Evolutionary conservation across 2,888 invertebrate species (phyloP).

Genomic region (Xanthia icteritia): DNA sequence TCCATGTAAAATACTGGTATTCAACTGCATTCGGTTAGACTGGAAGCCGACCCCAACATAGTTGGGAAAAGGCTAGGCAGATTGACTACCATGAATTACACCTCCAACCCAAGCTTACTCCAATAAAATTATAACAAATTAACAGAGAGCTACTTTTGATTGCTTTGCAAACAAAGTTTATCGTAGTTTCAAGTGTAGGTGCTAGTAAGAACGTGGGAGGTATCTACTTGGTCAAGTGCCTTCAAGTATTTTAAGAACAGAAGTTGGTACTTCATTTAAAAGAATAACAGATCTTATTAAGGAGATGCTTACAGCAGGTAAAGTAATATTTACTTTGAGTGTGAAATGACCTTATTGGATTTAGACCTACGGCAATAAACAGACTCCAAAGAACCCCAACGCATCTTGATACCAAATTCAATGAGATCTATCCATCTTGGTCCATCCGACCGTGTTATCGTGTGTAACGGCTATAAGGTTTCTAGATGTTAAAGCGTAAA

Average conservation of each 20-base stretch:
- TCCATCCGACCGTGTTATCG: not conserved
- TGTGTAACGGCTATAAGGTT: not conserved
- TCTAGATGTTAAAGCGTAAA: not conserved
- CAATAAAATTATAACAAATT: slow-evolving; percentile 39
- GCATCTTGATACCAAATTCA: not conserved
- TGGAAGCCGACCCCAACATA: too few relatives aligned
- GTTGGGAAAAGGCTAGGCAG: too few relatives aligned
- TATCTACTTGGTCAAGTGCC: slow-evolving; percentile 31
- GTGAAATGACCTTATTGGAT: not conserved
- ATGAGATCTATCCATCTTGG: not conserved
- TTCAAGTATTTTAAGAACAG: slow-evolving; percentile 11
- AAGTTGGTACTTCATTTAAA: slow-evolving; percentile 32
- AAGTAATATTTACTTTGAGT: not conserved
- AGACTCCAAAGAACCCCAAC: not conserved
- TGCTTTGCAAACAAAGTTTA: slow-evolving; percentile 56
- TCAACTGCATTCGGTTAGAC: too few relatives aligned
- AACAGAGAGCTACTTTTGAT: slow-evolving; percentile 47
- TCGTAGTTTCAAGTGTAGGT: slow-evolving; percentile 47
- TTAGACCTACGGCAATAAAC: not conserved
- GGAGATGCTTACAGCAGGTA: not conserved
- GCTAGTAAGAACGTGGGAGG: slow-evolving; percentile 44
- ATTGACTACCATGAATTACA: not conserved
- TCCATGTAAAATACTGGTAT: too few relatives aligned
- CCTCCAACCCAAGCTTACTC: not conserved
- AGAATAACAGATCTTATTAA: slow-evolving; percentile 2